A percentile compares a stretch with the other conserved stretches of the same genome.
These are phyloP conservation scores for Gari tellinella DNA, from an alignment of 2,888 invertebrate genomes.

Conservation along the genomic window DNA sequence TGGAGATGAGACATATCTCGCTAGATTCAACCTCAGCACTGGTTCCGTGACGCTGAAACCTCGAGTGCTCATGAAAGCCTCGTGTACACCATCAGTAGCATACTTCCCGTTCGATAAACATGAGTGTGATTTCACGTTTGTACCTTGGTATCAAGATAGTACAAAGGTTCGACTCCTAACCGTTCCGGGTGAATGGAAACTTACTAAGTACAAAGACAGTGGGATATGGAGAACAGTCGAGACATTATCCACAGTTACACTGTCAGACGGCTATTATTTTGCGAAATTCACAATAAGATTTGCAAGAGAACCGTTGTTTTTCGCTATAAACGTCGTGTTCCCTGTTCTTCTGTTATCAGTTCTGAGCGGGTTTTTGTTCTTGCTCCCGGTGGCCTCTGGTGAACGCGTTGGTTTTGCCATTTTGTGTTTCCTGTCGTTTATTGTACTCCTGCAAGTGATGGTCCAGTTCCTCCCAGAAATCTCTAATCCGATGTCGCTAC, in stretches of 20 bases:
- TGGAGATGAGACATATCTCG: constrained; percentile 44
- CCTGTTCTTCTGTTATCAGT: constrained; percentile 47
- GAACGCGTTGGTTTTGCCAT: constrained; percentile 55
- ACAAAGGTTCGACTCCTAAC: constrained; percentile 15
- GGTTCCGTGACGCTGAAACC: constrained; percentile 36
- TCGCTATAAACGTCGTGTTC: constrained; percentile 51
- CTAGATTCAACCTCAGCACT: constrained; percentile 21
- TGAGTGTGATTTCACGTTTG: constrained; percentile 39
- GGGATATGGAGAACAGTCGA: constrained; percentile 42
- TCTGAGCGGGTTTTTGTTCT: constrained; percentile 48
- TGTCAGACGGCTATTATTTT: constrained; percentile 25
- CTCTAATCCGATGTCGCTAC: constrained; percentile 56
- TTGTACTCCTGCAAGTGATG: constrained; percentile 52
- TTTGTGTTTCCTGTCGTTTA: constrained; percentile 55
- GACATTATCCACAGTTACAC: constrained; percentile 15
- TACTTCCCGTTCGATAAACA: constrained; percentile 58
- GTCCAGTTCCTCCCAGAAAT: constrained; percentile 54
- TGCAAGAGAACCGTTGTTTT: constrained; percentile 35
- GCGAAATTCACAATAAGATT: constrained; percentile 43
- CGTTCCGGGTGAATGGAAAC: constrained; percentile 17
- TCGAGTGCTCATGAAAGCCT: constrained; percentile 37
- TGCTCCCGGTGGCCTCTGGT: constrained; percentile 54
- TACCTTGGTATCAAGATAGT: constrained; percentile 35
- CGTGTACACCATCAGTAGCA: constrained; percentile 51
- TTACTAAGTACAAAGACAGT: constrained; percentile 31